Conservation (phyloP, 1,140 invertebrate species). For the Mylabris phalerata region DNA sequence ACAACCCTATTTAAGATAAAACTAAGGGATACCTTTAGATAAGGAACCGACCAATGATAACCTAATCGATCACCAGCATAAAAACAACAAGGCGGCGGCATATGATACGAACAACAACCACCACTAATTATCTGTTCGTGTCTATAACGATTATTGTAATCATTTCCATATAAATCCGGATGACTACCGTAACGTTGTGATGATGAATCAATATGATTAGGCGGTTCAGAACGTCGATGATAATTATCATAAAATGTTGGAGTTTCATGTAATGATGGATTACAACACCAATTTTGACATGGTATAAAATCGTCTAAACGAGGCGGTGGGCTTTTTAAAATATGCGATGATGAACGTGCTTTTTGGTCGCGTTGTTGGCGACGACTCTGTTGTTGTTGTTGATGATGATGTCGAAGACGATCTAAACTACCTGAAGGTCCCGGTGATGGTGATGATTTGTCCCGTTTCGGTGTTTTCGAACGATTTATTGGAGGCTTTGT, state of each 20-base stretch:
- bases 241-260: conserved; percentile 33
- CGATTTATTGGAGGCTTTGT: conserved; percentile 39
- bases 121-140: conserved; percentile 25
- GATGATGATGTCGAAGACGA: conserved; percentile 43
- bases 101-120: conserved; percentile 38
- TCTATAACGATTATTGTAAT: conserved; percentile 28
- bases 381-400: conserved; percentile 41
- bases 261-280: conserved; percentile 37
- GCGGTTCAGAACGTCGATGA: conserved; percentile 39
- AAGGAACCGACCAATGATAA: conserved; percentile 36
- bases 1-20: too few relatives aligned
- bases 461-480: conserved; percentile 25
- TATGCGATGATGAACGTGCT: conserved; percentile 49
- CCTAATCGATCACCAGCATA: conserved; percentile 34
- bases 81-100: conserved; percentile 39
- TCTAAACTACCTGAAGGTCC: conserved; percentile 43
- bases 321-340: conserved; percentile 38
- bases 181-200: conserved; percentile 42
- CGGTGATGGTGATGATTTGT: conserved; percentile 35
- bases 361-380: conserved; percentile 49
- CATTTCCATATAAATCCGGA: conserved; percentile 34
- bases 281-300: conserved; percentile 42
- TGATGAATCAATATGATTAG: conserved; percentile 23
- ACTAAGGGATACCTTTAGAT: conserved; percentile 25
- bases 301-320: conserved; percentile 41